These are phyloP conservation scores for Orthosia cruda DNA, from an alignment of 2,888 invertebrate genomes.

Conservation along the genomic window DNA sequence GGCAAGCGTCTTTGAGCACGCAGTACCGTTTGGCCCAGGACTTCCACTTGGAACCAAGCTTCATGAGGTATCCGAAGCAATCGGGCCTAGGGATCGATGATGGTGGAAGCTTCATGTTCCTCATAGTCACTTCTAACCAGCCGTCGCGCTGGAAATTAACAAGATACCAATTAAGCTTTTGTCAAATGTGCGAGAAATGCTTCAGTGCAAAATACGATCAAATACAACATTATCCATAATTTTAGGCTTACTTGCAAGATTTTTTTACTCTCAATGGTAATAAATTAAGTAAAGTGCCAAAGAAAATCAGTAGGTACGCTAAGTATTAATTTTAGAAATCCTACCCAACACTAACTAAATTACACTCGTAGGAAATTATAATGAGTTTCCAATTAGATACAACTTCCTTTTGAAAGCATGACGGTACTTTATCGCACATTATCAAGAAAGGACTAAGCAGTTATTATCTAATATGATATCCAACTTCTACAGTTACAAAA, in stretches of 20 bases:
- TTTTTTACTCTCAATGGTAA: too few relatives aligned
- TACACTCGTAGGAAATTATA: background rate
- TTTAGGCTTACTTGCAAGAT: background rate
- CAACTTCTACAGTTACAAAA: constrained; percentile 35
- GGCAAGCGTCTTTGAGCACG: constrained; percentile 98
- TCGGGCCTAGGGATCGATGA: constrained; percentile 96
- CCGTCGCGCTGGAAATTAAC: constrained; percentile 85
- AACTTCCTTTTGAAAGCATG: constrained; percentile 5
- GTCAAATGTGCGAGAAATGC: too few relatives aligned
- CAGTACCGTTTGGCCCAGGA: constrained; percentile 98
- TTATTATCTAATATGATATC: constrained; percentile 19
- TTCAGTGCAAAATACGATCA: too few relatives aligned
- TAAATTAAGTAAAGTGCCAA: background rate
- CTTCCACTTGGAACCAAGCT: constrained; percentile 96
- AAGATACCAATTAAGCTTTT: background rate
- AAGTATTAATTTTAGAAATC: background rate
- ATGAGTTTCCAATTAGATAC: background rate
- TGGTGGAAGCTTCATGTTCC: constrained; percentile 96
- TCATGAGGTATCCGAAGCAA: constrained; percentile 98
- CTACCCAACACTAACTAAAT: background rate
- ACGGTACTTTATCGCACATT: constrained; percentile 28
- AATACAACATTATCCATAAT: background rate
- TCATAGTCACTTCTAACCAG: constrained; percentile 93
- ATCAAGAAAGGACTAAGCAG: constrained; percentile 40
- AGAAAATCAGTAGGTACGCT: background rate